Evolutionary conservation across 2,113 vertebrate species (phyloP).

Genomic region (Phylloscopus trochiloides): DNA sequence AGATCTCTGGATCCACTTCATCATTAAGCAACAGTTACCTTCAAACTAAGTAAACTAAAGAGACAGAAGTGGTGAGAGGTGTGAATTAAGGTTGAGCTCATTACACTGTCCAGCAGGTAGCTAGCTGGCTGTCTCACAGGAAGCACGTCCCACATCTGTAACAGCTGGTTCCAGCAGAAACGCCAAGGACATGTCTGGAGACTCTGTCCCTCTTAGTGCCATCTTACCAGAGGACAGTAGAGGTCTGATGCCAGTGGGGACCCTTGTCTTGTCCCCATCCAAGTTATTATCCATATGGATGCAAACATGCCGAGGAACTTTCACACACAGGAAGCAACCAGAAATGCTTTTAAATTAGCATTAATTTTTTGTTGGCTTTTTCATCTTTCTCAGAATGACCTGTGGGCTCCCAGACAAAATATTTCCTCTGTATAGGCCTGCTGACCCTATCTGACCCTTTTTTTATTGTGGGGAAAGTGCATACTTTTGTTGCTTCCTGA

Average conservation of each 20-base stretch:
- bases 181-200: background rate
- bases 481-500: background rate
- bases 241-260: background rate
- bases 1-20: background rate
- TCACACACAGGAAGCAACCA: background rate
- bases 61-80: background rate
- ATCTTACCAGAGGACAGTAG: background rate
- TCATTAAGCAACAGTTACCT: background rate
- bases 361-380: background rate
- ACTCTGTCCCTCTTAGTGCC: background rate
- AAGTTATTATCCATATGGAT: background rate
- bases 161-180: background rate
- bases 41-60: background rate
- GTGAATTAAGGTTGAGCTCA: background rate
- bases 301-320: accelerated
- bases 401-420: background rate
- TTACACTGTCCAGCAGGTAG: background rate
- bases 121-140: background rate
- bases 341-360: background rate
- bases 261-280: background rate
- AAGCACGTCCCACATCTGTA: background rate
- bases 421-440: background rate
- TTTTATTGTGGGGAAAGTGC: background rate
- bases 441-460: background rate
- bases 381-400: background rate